Percentiles rank a stretch among this genome's conserved stretches.
Conservation (phyloP, 2,113 vertebrate genomes). For the Gymnarchus niloticus region DNA sequence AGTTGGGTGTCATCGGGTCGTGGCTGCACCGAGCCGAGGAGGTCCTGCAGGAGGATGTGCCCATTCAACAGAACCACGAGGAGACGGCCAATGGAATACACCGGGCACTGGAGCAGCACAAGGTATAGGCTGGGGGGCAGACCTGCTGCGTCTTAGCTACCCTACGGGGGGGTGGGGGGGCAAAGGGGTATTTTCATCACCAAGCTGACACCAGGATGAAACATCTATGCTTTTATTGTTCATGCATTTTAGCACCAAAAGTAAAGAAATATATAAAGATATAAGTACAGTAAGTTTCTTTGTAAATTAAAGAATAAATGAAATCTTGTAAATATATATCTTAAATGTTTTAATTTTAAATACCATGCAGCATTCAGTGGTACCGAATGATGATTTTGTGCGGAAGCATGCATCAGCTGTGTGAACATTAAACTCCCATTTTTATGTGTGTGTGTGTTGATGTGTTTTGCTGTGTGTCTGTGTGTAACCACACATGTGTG, state of each 20-base stretch:
- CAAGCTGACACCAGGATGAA: background rate
- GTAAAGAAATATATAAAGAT: too few relatives aligned
- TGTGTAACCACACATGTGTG: background rate
- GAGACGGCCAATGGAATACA: slow-evolving; percentile 89
- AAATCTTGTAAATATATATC: too few relatives aligned
- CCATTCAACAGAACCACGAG: slow-evolving; percentile 82
- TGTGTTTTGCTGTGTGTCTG: background rate
- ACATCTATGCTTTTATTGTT: background rate
- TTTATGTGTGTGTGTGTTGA: background rate
- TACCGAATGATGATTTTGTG: too few relatives aligned
- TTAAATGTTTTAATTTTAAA: too few relatives aligned
- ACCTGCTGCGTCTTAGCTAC: background rate
- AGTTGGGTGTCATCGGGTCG: slow-evolving; percentile 85
- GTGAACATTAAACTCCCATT: background rate
- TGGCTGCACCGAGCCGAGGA: slow-evolving; percentile 88
- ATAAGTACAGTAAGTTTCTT: too few relatives aligned
- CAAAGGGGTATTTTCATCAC: background rate
- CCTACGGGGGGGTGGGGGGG: too few relatives aligned
- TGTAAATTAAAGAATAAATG: too few relatives aligned
- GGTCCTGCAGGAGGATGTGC: slow-evolving; percentile 81
- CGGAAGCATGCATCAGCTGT: too few relatives aligned
- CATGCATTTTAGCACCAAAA: background rate
- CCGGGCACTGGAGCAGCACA: slow-evolving; percentile 83
- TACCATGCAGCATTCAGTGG: too few relatives aligned
- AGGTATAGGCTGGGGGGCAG: slow-evolving; percentile 58